Percentiles rank a stretch among this genome's conserved stretches.
Conservation (phyloP, 2,888 invertebrate genomes). For the Leucozona laternaria region DNA sequence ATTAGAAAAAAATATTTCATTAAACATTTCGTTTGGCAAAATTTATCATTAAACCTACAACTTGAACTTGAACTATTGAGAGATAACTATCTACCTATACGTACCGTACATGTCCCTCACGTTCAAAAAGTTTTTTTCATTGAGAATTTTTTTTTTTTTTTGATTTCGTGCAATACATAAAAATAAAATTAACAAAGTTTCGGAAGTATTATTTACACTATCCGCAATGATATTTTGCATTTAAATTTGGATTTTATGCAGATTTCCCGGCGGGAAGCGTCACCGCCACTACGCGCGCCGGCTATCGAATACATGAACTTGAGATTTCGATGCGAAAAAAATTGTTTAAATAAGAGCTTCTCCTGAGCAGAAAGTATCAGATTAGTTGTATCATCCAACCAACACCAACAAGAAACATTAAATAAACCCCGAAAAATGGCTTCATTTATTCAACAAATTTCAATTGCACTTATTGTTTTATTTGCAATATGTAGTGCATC, state of each 20-base stretch:
- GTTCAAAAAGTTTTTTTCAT: background rate
- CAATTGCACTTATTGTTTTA: slow-evolving; percentile 24
- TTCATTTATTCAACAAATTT: slow-evolving; percentile 13
- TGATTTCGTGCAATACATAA: slow-evolving; percentile 39
- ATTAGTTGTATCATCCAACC: slow-evolving; percentile 5
- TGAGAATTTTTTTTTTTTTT: slow-evolving; percentile 32
- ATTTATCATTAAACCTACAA: background rate
- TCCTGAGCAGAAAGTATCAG: slow-evolving; percentile 22
- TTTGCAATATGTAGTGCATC: slow-evolving; percentile 30
- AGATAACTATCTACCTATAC: background rate
- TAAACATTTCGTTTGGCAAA: background rate
- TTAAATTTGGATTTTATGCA: slow-evolving; percentile 63
- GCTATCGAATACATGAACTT: slow-evolving; percentile 40
- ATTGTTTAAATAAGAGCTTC: slow-evolving; percentile 58
- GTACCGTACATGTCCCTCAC: slow-evolving; percentile 5
- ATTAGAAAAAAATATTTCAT: background rate
- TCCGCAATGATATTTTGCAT: slow-evolving; percentile 52
- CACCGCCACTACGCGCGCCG: background rate
- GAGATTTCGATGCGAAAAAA: slow-evolving; percentile 11
- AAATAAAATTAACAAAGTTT: slow-evolving; percentile 48
- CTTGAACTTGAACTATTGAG: background rate
- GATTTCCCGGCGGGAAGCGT: slow-evolving; percentile 9
- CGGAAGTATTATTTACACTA: slow-evolving; percentile 31
- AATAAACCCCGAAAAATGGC: slow-evolving; percentile 41
- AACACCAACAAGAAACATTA: slow-evolving; percentile 16